Percentiles rank a stretch among this genome's conserved stretches.
Evolutionary conservation across 2,113 vertebrate species (phyloP).

Genomic region (Australoheros scitulus): DNA sequence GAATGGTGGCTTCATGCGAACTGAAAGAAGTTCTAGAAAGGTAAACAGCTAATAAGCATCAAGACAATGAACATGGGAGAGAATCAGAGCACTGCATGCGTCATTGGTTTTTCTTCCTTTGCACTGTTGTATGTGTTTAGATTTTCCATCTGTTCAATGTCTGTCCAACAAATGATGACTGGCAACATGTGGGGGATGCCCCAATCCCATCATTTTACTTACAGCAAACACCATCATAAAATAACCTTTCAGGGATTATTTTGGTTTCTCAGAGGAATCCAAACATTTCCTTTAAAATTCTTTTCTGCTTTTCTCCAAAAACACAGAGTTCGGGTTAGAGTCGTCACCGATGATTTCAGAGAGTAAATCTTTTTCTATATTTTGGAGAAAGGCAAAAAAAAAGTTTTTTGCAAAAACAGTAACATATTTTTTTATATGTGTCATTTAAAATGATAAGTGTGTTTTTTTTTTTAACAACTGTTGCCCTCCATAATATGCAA

Average conservation of each 20-base stretch:
- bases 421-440: accelerated
- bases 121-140: not conserved
- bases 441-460: not conserved
- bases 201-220: not conserved
- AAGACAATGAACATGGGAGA: not conserved
- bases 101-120: not conserved
- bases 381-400: not conserved
- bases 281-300: not conserved
- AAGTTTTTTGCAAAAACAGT: accelerated
- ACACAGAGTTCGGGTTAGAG: not conserved
- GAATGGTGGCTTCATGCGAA: not conserved
- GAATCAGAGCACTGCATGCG: not conserved
- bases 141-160: not conserved
- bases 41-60: constrained; percentile 1
- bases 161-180: not conserved
- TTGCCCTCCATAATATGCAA: not conserved
- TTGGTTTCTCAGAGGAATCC: not conserved
- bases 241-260: not conserved
- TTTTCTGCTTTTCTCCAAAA: not conserved
- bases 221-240: not conserved
- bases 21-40: not conserved
- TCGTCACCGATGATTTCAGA: accelerated
- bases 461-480: too few relatives aligned
- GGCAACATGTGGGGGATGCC: not conserved
- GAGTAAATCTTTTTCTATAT: not conserved